Conservation (phyloP, 2,888 invertebrate genomes). For the Allophyes oxyacanthae region DNA sequence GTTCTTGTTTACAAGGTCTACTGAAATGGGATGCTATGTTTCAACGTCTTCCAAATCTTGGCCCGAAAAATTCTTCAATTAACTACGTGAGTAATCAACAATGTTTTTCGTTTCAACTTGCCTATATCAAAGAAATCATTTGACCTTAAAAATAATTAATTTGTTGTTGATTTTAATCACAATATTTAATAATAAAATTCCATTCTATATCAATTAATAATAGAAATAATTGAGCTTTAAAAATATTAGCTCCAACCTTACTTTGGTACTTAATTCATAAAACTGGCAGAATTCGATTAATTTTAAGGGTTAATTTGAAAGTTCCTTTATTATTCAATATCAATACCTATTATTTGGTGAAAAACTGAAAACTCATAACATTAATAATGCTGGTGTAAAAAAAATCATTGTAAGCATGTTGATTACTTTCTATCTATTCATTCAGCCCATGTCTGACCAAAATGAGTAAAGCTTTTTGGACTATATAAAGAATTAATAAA, state of each 20-base stretch:
- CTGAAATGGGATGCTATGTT: slow-evolving; percentile 46
- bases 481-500: slow-evolving; percentile 8
- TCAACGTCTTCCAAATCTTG: slow-evolving; percentile 45
- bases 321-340: neutral
- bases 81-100: slow-evolving; percentile 15
- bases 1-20: slow-evolving; percentile 68
- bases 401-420: too few relatives aligned
- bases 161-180: slow-evolving; percentile 12
- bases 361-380: too few relatives aligned
- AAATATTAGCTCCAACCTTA: slow-evolving; percentile 5
- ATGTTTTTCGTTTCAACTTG: slow-evolving; percentile 2
- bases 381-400: too few relatives aligned
- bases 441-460: too few relatives aligned
- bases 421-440: too few relatives aligned
- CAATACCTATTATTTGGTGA: neutral
- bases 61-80: slow-evolving; percentile 22
- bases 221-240: slow-evolving; percentile 8
- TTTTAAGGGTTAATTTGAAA: slow-evolving; percentile 8
- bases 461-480: too few relatives aligned
- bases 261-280: slow-evolving; percentile 23
- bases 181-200: slow-evolving; percentile 1
- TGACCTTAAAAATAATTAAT: slow-evolving; percentile 9
- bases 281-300: slow-evolving; percentile 8
- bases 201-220: neutral
- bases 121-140: slow-evolving; percentile 11